Evolutionary conservation across 2,113 vertebrate species (phyloP).

Genomic region (Heterotis niloticus): DNA sequence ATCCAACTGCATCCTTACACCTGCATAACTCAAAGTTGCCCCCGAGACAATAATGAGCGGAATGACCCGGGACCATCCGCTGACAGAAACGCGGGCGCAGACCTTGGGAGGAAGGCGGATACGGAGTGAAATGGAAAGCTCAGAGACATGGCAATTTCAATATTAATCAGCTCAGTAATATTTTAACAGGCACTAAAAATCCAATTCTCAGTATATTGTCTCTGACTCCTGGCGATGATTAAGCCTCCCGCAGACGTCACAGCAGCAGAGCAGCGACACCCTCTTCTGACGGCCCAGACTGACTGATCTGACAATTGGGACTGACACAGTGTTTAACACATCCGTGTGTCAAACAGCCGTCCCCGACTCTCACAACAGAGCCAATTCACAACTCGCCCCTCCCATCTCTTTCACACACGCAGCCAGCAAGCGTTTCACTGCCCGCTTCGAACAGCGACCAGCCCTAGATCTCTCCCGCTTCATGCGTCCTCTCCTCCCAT

Average conservation of each 20-base stretch:
- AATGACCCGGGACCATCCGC: neutral
- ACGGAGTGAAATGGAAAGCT: neutral
- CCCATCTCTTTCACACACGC: neutral
- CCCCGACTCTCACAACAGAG: neutral
- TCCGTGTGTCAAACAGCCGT: neutral
- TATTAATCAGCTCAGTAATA: slow-evolving; percentile 79
- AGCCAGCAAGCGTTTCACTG: neutral
- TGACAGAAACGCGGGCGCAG: neutral
- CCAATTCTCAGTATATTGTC: slow-evolving; percentile 70
- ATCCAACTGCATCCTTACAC: neutral
- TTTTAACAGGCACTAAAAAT: slow-evolving; percentile 76
- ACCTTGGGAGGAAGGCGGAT: neutral
- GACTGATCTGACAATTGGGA: slow-evolving; percentile 7
- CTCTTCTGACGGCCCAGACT: slow-evolving; percentile 43
- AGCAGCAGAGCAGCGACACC: slow-evolving; percentile 38
- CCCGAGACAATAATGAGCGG: neutral
- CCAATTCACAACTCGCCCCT: neutral
- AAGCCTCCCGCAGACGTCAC: slow-evolving; percentile 42
- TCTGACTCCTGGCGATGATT: slow-evolving; percentile 62
- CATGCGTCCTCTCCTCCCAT: neutral
- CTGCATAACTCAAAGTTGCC: neutral
- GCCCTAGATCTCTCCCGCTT: slow-evolving; percentile 22
- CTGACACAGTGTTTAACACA: neutral
- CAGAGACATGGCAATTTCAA: slow-evolving; percentile 65
- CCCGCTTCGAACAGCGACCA: neutral